Evolutionary conservation across 2,888 invertebrate genomes (phyloP).

Genomic region (Agonopterix alstromeriana): DNA sequence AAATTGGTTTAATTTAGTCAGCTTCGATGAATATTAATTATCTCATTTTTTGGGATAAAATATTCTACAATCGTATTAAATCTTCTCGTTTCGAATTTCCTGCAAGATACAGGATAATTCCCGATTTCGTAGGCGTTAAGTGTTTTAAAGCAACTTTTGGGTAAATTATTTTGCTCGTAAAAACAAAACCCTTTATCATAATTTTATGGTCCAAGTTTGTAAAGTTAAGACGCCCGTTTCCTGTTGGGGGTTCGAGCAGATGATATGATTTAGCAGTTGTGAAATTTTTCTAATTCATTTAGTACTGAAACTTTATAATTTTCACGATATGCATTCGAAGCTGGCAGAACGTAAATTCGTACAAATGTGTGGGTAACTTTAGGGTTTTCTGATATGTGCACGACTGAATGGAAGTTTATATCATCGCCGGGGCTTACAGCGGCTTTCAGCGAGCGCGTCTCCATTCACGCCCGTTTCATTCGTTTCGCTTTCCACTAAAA

Average conservation of each 20-base stretch:
- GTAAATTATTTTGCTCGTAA: conserved; percentile 55
- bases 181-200: conserved; percentile 67
- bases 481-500: conserved; percentile 73
- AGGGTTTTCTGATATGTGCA: conserved; percentile 52
- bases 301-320: conserved; percentile 9
- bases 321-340: conserved; percentile 14
- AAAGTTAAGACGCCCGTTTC: conserved; percentile 55
- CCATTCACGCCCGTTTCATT: conserved; percentile 72
- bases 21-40: conserved; percentile 46
- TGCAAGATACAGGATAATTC: conserved; percentile 23
- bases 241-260: conserved; percentile 48
- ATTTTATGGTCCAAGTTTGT: conserved; percentile 58
- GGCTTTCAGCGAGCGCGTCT: conserved; percentile 69
- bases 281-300: conserved; percentile 33
- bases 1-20: conserved; percentile 53
- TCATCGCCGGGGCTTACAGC: conserved; percentile 66
- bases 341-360: conserved; percentile 21
- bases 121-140: conserved; percentile 41
- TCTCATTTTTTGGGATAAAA: conserved; percentile 11
- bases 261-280: conserved; percentile 42
- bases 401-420: conserved; percentile 67
- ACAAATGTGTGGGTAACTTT: conserved; percentile 34
- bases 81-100: conserved; percentile 15
- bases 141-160: conserved; percentile 47
- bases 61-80: conserved; percentile 4